Evolutionary conservation across 2,113 vertebrate species (phyloP), one percentile per base, ranked within the genome.

Genomic region (Chiloscyllium plagiosum): DNA sequence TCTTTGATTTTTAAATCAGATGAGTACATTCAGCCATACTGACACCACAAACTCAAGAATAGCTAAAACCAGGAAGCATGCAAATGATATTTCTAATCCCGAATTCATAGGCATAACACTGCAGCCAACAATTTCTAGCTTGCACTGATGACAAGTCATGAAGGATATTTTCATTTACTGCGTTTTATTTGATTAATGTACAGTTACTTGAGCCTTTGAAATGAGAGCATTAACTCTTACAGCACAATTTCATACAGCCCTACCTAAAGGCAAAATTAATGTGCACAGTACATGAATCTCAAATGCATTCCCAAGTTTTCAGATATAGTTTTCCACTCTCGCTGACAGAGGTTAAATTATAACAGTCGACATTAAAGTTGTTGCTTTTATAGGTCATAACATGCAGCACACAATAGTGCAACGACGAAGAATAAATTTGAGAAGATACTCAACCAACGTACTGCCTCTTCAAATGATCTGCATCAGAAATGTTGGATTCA

Each of bases 1-100:
- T n/a, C 65, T 70, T 42, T 50, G 37, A 66, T 69, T n/a, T 72
- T 95, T 70, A 95, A 61, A 95, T 70, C 85, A 87, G 47, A 95
- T 47, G 68, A 72, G 22, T 50, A 20, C 68, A 70, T 69, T 3
- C 66, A 95, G 93, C 42, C 93, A 72, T 42, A 70, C 2, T 70
- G 37, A n/a, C 19, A 26, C 37, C n/a, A 68, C 19, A 56, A 95
- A 70, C 68, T 50, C 93, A 47, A 92, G 68, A 70, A 42, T 24
- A 70, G 68, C 37, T 94, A 50, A 37, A 95, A 68, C 42, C 66
- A 33, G 93, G 93, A 69, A 66, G 93, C 70, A 95, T 95, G 93
- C 93, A 95, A 95, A 95, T 95, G 7, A 95, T 95, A 70, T 94
- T 69, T 94, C 92, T 69, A 94, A 94, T 94, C 68, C 22, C 33